Evolutionary conservation across 1,140 invertebrate species (phyloP).

Genomic region (Aphidius ervi): DNA sequence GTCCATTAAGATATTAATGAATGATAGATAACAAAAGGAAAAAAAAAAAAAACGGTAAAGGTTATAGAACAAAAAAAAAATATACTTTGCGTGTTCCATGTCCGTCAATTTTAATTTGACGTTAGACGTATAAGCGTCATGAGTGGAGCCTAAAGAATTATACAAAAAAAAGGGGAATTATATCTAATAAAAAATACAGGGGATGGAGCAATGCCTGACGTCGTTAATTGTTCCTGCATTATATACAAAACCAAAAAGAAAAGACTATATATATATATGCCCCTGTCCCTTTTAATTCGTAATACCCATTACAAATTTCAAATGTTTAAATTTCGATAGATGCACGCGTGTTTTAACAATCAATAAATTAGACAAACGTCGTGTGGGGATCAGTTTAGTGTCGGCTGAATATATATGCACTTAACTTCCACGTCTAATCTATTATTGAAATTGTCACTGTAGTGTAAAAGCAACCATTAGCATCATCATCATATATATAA

Average conservation of each 20-base stretch:
- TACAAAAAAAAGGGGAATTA: no score
- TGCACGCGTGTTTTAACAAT: conserved; percentile 30
- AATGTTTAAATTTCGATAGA: conserved; percentile 39
- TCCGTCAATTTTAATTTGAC: conserved; percentile 26
- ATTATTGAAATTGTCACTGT: conserved; percentile 44
- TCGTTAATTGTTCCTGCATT: conserved; percentile 25
- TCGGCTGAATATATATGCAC: conserved; percentile 30
- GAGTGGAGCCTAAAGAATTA: conserved; percentile 4
- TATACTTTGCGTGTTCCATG: conserved; percentile 15
- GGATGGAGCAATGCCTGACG: conserved; percentile 1
- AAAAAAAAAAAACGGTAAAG: neutral
- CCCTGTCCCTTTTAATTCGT: no score
- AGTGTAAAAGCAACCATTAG: no score
- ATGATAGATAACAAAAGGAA: conserved; percentile 2
- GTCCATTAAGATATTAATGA: conserved; percentile 8
- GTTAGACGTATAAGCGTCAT: conserved; percentile 22
- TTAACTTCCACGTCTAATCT: conserved; percentile 43
- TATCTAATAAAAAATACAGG: no score
- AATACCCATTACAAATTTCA: conserved; percentile 9
- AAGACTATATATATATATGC: no score
- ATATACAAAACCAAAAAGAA: conserved; percentile 12
- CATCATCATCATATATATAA: no score
- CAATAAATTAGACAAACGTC: conserved; percentile 37
- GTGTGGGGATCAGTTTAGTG: conserved; percentile 4
- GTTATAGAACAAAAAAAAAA: neutral